Percentiles rank a stretch among this genome's conserved stretches.
Evolutionary conservation across 2,888 invertebrate species (phyloP).

Genomic region (Imbricaverruca yamaguchii): DNA sequence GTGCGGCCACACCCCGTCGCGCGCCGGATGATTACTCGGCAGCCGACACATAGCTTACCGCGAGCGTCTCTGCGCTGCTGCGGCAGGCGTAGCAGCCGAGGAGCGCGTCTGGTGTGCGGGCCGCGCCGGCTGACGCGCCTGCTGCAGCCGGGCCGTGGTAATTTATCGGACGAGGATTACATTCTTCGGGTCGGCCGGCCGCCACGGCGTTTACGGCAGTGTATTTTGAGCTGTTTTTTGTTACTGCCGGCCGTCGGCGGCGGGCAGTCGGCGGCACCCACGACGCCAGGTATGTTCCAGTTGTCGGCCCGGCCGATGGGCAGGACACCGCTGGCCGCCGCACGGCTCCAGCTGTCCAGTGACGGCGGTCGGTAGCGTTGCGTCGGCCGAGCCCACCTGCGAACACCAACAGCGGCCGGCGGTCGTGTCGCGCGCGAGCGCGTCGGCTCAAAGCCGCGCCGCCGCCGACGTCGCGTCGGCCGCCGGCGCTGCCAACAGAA

Average conservation of each 20-base stretch:
- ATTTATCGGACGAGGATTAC: not conserved
- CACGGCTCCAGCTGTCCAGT: not conserved
- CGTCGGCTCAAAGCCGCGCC: not conserved
- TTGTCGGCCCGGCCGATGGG: not conserved
- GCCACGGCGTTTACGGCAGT: too few species aligned
- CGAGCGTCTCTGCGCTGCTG: too few species aligned
- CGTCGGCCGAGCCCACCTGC: not conserved
- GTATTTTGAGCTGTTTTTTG: too few species aligned
- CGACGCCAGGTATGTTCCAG: too few species aligned
- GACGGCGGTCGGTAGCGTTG: not conserved
- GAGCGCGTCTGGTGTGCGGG: not conserved
- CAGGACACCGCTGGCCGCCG: not conserved
- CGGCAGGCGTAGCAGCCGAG: too few species aligned
- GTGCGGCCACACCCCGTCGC: not conserved
- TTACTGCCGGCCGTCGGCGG: too few species aligned
- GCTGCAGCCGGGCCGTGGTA: not conserved
- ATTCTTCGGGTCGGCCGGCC: too few species aligned
- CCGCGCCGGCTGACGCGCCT: not conserved
- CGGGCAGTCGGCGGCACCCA: too few species aligned
- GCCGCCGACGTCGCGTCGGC: not conserved
- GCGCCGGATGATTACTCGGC: not conserved
- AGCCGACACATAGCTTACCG: not conserved
- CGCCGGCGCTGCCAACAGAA: slow-evolving; percentile 13
- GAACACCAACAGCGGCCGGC: not conserved
- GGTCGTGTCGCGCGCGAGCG: not conserved